phyloP scores from a whole-genome alignment of 1,140 invertebrate species.

The Drosophila repleta region DNA sequence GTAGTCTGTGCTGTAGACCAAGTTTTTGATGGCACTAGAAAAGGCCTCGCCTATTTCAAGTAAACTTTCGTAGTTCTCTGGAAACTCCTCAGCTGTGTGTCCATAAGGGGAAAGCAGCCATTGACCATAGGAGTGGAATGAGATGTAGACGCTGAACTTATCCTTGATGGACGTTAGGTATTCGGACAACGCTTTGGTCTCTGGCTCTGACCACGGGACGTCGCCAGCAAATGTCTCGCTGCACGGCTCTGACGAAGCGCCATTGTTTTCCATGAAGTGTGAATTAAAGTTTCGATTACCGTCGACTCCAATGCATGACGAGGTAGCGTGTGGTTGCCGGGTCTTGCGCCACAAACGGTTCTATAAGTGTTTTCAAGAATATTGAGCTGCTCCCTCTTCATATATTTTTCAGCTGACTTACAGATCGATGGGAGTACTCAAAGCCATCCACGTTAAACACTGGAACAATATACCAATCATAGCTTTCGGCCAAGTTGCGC shows the following conservation, averaged over 20 bases:
- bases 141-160: constrained; percentile 85
- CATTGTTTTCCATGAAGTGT: constrained; percentile 85
- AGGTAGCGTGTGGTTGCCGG: constrained; percentile 71
- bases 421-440: constrained; percentile 85
- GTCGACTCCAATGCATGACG: constrained; percentile 87
- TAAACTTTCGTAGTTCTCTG: constrained; percentile 85
- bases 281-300: constrained; percentile 89
- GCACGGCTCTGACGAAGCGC: constrained; percentile 84
- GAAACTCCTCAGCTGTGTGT: constrained; percentile 83
- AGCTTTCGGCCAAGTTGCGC: constrained; percentile 83
- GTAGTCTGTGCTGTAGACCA: constrained; percentile 85
- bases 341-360: constrained; percentile 86
- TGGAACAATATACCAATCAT: constrained; percentile 89
- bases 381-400: neutral
- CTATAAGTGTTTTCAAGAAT: constrained; percentile 62
- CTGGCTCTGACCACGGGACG: constrained; percentile 90
- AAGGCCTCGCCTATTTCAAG: constrained; percentile 85
- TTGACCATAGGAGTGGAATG: constrained; percentile 85
- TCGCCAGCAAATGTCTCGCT: constrained; percentile 89
- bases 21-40: constrained; percentile 81
- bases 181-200: constrained; percentile 87
- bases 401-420: constrained; percentile 28
- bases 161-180: constrained; percentile 85
- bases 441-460: constrained; percentile 91
- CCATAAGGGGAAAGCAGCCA: constrained; percentile 85